Evolutionary conservation across 2,797 vertebrate species (phyloP), one percentile per base, ranked within the genome.

Genomic region (Aulostomus chinensis): DNA sequence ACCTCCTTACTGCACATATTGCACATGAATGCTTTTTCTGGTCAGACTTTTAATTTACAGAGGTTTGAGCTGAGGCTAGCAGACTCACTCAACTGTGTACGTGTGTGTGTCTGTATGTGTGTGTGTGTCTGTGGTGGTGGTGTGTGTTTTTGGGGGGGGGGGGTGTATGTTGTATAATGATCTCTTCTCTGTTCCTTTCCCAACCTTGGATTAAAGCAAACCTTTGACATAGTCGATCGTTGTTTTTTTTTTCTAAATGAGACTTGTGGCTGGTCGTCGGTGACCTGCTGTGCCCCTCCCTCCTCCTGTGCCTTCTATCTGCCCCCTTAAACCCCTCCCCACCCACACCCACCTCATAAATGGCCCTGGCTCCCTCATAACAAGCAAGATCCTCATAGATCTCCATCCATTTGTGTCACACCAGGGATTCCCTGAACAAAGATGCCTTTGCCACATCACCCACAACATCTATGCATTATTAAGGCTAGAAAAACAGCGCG

Each of bases 391-490:
- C 80, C 79, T 89, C 79, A 85, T 74, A 88, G 80, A 85, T 87
- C 84, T 85, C 84, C 73, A 84, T 84, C 84, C 86, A 84, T 88
- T 88, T 88, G 79, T 85, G 74, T 83, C 84, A 65, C 85, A 85
- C 80, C 73, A 81, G 87, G 87, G 87, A 88, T 73, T 83, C 76
- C 85, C 78, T 73, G 82, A 81, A 74, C 79, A 86, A 85, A 86
- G 80, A 78, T 74, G 60, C 73, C 76, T 69, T 78, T 65, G 68
- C 78, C 74, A 66, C 60, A 76, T 76, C 76, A 83, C 67, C 83
- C 76, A 64, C 64, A 69, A 80, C 80, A 85, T 86, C 80, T 72
- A 81, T 90, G 84, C 85, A 90, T 89, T 90, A 91, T 91, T 90
- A 88, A 86, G 83, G 67, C 73, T 61, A 58, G 77, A 82, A 85